phyloP scores from a whole-genome alignment of 2,113 vertebrate genomes.

The Epinephelus moara region DNA sequence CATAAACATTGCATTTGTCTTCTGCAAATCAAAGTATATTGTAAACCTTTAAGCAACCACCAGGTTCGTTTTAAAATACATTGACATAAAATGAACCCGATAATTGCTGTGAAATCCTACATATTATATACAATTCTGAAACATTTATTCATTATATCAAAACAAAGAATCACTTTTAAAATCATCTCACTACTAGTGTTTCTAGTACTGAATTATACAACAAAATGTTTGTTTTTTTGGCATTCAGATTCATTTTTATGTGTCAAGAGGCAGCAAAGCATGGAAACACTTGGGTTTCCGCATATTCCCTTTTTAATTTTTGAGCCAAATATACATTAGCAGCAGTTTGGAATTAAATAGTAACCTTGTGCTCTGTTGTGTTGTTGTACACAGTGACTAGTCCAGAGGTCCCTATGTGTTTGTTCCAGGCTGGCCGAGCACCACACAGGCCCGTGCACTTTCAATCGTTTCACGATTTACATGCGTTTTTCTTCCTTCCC shows the following conservation, averaged over 20 bases:
- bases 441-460: constrained; percentile 20
- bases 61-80: constrained; percentile 42
- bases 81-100: constrained; percentile 45
- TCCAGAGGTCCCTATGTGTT: constrained; percentile 47
- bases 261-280: constrained; percentile 69
- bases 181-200: constrained; percentile 68
- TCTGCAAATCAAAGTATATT: constrained; percentile 48
- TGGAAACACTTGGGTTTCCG: constrained; percentile 59
- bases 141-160: constrained; percentile 74
- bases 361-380: constrained; percentile 61
- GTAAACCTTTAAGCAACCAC: constrained; percentile 61
- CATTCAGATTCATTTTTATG: constrained; percentile 74
- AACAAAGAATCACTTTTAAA: constrained; percentile 78
- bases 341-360: constrained; percentile 75
- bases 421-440: constrained; percentile 37
- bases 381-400: constrained; percentile 52
- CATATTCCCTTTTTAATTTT: constrained; percentile 81
- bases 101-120: constrained; percentile 56
- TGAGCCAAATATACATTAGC: constrained; percentile 77
- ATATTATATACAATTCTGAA: constrained; percentile 76
- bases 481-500: constrained; percentile 10
- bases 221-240: constrained; percentile 79
- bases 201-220: constrained; percentile 79
- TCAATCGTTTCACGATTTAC: constrained; percentile 3
- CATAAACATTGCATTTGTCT: constrained; percentile 57